These are phyloP conservation scores for Sebastes elongatus DNA, from an alignment of 2,797 vertebrate species.

Conservation along the genomic window DNA sequence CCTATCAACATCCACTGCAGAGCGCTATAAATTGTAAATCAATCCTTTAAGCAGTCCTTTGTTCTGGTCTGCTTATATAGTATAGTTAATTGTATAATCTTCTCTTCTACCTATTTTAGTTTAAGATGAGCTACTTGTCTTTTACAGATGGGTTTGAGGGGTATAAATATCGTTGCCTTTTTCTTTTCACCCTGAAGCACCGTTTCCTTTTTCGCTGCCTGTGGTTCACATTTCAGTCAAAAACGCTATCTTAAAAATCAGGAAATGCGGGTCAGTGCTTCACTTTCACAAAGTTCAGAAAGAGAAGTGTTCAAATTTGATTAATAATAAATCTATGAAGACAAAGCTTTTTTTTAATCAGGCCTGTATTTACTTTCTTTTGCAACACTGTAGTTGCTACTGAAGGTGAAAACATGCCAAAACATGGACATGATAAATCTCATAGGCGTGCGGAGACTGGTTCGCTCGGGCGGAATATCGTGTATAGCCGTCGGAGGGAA, in stretches of 20 bases:
- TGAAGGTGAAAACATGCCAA: slow-evolving; percentile 23
- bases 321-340: background rate
- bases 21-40: background rate
- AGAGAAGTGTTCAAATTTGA: background rate
- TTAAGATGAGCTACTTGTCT: background rate
- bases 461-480: background rate
- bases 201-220: background rate
- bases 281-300: background rate
- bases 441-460: background rate
- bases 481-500: background rate
- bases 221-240: background rate
- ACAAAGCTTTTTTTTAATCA: background rate
- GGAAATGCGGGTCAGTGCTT: background rate
- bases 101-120: background rate
- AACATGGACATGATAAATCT: slow-evolving; percentile 12
- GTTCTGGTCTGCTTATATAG: background rate
- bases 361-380: background rate
- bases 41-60: background rate
- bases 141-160: background rate
- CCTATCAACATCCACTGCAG: background rate
- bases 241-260: background rate
- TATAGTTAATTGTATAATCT: background rate
- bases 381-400: background rate
- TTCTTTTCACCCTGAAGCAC: background rate
- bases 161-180: background rate